A percentile compares a stretch with the other conserved stretches of the same genome.
phyloP scores from a whole-genome alignment of 2,113 vertebrate genomes.

The Engraulis encrasicolus region DNA sequence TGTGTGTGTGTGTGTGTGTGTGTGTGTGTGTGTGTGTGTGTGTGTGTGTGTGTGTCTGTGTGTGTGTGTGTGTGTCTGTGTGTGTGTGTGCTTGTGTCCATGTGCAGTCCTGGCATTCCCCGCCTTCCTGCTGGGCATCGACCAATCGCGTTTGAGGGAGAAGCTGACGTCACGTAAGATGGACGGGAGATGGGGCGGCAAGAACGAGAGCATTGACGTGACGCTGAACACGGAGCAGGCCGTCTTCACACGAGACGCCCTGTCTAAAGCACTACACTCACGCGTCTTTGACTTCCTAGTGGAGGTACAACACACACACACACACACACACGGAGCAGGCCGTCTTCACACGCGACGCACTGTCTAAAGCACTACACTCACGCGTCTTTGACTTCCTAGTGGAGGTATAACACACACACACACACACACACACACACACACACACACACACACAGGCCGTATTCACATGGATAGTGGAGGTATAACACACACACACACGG shows the following conservation, averaged over 20 bases:
- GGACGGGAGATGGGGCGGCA: conserved; percentile 97
- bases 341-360: no score
- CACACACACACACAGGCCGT: not conserved
- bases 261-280: conserved; percentile 94
- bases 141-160: conserved; percentile 90
- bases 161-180: conserved; percentile 97
- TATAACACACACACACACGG: no score
- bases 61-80: not conserved
- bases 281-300: conserved; percentile 94
- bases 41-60: conserved; percentile 18
- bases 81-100: not conserved
- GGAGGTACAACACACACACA: conserved; percentile 78
- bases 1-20: conserved; percentile 51
- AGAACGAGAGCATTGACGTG: conserved; percentile 91
- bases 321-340: not conserved
- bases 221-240: conserved; percentile 97
- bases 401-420: not conserved
- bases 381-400: not conserved
- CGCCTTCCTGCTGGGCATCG: conserved; percentile 92
- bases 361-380: not conserved
- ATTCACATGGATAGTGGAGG: no score
- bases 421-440: not conserved
- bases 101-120: conserved; percentile 92
- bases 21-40: conserved; percentile 52
- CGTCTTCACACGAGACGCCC: conserved; percentile 92